Base-by-base conservation (phyloP, 2,888 invertebrate genomes). In the Pelosia muscerda region DNA sequence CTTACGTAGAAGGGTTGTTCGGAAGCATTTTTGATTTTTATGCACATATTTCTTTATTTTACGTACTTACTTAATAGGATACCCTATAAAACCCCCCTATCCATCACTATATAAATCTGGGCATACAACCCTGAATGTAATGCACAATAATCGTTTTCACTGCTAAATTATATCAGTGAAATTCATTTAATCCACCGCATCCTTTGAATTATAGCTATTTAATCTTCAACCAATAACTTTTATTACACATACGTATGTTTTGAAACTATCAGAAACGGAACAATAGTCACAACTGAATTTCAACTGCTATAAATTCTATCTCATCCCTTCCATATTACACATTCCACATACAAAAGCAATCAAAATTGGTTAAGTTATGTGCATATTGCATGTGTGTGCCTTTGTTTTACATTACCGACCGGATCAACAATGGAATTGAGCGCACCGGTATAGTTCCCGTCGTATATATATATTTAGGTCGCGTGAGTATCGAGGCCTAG, bases 271-370 rank as follows among this genome's bases (percentile, higher is more conserved):
- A 49, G n/a, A n/a, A 19, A 49, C 9, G n/a, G 49, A 49, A 49
- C n/a, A 49, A 49, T 49, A 9, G n/a, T n/a, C 1, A n/a, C 49
- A 49, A 49, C 49, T 49, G 49, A 19, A 49, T n/a, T 49, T n/a
- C 49, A n/a, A 49, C 49, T 49, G 9, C 49, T 9, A 49, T 49
- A 49, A 49, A 49, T 49, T n/a, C n/a, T 15, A 4, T 42, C 42
- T 19, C 49, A 49, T 49, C 6, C 42, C 8, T 49, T 49, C 49
- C 49, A 49, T n/a, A n/a, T 49, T 49, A 9, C 8, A 49, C 19
- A 49, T 49, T 49, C 49, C 49, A 49, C 49, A 42, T 42, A 49
- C 49, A 49, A n/a, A 49, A n/a, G 49, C 49, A 49, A 49, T 49
- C 49, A n/a, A 49, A 49, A n/a, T 49, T n/a, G 49, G 49, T 54